A percentile compares a stretch with the other conserved stretches of the same genome.
These are phyloP conservation scores for Andrena bicolor DNA, from an alignment of 2,888 invertebrate genomes.

Conservation along the genomic window DNA sequence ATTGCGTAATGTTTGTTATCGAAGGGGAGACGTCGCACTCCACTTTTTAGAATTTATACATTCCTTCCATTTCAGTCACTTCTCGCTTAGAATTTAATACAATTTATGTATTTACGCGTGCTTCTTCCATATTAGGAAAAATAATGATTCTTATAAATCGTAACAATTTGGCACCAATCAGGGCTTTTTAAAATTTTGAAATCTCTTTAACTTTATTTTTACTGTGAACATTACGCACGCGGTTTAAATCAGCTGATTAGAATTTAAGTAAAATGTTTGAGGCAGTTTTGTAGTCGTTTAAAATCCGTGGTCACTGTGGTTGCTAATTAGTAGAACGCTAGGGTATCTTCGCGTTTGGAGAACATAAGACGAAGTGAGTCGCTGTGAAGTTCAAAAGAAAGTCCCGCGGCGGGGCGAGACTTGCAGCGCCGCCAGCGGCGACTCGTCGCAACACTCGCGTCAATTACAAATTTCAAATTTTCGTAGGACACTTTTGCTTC, in stretches of 20 bases:
- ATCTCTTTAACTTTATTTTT: neutral
- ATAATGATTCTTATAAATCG: neutral
- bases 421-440: conserved; percentile 44
- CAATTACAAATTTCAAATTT: conserved; percentile 22
- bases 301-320: neutral
- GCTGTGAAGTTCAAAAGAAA: conserved; percentile 54
- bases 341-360: conserved; percentile 35
- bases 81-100: neutral
- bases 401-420: conserved; percentile 1
- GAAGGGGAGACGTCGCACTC: no score
- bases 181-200: neutral
- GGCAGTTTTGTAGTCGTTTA: neutral
- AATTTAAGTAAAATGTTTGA: neutral
- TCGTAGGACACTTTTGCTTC: neutral
- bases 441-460: conserved; percentile 16
- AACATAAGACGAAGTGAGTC: conserved; percentile 48
- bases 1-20: no score
- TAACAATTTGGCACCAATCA: neutral
- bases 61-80: neutral
- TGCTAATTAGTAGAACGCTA: neutral
- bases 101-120: neutral
- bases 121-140: no score
- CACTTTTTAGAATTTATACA: neutral
- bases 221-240: conserved; percentile 13
- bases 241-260: neutral